Conservation (phyloP, 2,797 vertebrate genomes). For the Cynopterus sphinx region DNA sequence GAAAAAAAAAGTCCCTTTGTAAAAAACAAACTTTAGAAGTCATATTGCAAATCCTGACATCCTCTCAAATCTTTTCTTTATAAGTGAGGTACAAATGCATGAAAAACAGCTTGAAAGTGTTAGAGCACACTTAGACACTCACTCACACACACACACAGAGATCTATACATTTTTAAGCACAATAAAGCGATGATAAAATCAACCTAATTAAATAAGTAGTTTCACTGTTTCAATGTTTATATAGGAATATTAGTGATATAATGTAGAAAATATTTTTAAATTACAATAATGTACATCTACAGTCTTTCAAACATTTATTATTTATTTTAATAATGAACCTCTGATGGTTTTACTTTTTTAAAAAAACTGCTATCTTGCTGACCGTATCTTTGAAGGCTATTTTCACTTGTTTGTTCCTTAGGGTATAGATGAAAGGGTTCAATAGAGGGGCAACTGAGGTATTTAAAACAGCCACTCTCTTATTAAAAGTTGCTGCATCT, state of each 20-base stretch:
- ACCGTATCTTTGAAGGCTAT: constrained; percentile 49
- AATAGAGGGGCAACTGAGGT: constrained; percentile 67
- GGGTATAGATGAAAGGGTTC: constrained; percentile 73
- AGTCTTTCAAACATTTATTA: neutral
- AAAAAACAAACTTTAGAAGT: neutral
- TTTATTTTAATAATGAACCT: neutral
- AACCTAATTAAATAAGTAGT: neutral
- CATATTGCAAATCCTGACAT: neutral
- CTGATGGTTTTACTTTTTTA: neutral
- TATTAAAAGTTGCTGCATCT: constrained; percentile 67
- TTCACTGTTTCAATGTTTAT: neutral
- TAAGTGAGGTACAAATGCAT: neutral
- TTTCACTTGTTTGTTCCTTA: constrained; percentile 72
- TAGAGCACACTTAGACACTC: neutral
- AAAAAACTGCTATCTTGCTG: constrained; percentile 4
- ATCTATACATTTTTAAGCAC: neutral
- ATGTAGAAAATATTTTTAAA: neutral
- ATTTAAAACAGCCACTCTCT: constrained; percentile 72
- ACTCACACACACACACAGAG: neutral
- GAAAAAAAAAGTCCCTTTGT: neutral
- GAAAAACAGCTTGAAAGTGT: neutral
- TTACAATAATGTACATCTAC: neutral
- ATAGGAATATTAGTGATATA: neutral
- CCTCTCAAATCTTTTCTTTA: neutral
- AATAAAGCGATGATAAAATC: neutral